Evolutionary conservation across 2,888 invertebrate species (phyloP).

Genomic region (Bellardia pandia): DNA sequence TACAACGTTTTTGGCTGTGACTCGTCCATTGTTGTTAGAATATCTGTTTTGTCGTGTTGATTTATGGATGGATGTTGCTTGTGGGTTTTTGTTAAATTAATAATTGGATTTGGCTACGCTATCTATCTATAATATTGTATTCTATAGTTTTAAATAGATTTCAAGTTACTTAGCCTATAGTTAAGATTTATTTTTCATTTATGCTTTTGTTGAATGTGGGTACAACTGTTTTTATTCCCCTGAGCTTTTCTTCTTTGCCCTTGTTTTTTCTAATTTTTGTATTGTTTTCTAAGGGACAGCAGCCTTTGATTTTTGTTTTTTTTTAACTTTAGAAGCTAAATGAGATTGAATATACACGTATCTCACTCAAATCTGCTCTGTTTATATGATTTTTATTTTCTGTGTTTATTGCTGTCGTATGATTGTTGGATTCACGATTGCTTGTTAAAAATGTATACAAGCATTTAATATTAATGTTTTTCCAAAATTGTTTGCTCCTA

Average conservation of each 20-base stretch:
- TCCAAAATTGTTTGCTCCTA: constrained; percentile 36
- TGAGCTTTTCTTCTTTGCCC: constrained; percentile 67
- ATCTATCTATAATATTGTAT: constrained; percentile 66
- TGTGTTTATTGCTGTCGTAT: constrained; percentile 51
- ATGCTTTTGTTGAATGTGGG: constrained; percentile 49
- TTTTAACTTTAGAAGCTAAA: constrained; percentile 49
- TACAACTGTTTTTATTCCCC: constrained; percentile 68
- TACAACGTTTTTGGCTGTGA: constrained; percentile 97
- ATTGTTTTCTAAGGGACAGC: constrained; percentile 55
- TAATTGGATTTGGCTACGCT: constrained; percentile 67
- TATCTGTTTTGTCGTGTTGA: constrained; percentile 31
- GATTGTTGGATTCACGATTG: constrained; percentile 56
- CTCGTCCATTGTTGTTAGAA: constrained; percentile 89
- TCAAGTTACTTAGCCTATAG: constrained; percentile 63
- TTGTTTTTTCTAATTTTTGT: constrained; percentile 30
- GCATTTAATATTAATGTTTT: constrained; percentile 8
- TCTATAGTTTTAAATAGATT: constrained; percentile 58
- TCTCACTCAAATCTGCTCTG: background rate
- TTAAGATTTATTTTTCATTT: constrained; percentile 23
- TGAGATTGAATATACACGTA: constrained; percentile 36
- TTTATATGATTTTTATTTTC: constrained; percentile 5
- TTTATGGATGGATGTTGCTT: constrained; percentile 63
- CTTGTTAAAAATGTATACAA: constrained; percentile 37
- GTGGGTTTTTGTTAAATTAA: constrained; percentile 43
- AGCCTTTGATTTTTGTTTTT: constrained; percentile 60